Evolutionary conservation across 2,888 invertebrate species (phyloP).

Genomic region (Dryadula phaetusa): DNA sequence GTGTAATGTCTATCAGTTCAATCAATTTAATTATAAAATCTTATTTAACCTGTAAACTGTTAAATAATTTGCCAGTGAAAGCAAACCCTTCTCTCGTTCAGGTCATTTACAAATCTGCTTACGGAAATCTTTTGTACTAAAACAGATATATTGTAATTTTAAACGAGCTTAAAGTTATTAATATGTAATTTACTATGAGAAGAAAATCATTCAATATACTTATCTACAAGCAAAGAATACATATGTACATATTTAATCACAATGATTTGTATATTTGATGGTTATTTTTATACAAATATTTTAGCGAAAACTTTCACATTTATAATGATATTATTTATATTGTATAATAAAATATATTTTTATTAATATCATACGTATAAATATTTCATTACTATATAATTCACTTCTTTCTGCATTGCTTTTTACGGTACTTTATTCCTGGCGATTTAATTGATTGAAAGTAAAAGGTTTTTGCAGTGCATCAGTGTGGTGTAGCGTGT

Average conservation of each 20-base stretch:
- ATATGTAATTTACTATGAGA: no score
- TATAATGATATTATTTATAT: not conserved
- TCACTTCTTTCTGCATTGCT: not conserved
- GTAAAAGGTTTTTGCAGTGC: slow-evolving; percentile 9
- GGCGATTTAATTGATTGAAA: slow-evolving; percentile 8
- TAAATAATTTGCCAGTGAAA: no score
- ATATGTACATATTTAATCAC: no score
- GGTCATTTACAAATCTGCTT: no score
- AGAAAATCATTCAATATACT: no score
- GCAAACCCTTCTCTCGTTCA: no score
- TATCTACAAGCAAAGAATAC: no score
- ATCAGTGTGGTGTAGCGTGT: not conserved
- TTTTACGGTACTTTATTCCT: slow-evolving; percentile 6
- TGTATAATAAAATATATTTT: not conserved
- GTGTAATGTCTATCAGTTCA: not conserved
- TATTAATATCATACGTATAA: not conserved
- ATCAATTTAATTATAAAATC: not conserved
- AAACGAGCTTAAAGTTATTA: no score
- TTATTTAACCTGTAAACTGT: not conserved
- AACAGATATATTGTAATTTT: no score
- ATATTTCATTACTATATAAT: not conserved
- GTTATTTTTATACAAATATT: not conserved
- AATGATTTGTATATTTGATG: no score
- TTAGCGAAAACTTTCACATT: not conserved
- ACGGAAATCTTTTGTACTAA: no score